Evolutionary conservation across 2,888 invertebrate genomes (phyloP), one percentile per base, ranked within the genome.

Genomic region (Linhomoeus sp.): DNA sequence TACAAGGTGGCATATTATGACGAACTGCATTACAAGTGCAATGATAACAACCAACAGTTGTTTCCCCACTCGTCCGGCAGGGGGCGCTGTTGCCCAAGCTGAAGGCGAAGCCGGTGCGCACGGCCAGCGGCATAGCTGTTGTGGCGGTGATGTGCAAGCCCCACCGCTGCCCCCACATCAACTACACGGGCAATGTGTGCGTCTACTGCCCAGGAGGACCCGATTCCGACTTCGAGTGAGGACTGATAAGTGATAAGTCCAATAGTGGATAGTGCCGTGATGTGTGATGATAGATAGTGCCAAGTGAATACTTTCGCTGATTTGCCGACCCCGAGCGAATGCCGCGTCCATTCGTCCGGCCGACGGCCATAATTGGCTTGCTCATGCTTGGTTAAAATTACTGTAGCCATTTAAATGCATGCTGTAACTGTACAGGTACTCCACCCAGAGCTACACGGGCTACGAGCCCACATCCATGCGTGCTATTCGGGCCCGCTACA

Each of bases 91-190:
- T 94, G 17, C 94, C 94, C 0, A 94, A 92, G 68, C 70, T 97
- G 47, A 80, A 85, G 54, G 72, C 71, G 14, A 72, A 72, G 53
- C 72, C 72, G 24, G 67, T 97, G 43, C 75, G 97, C 56, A 94
- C 97, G 19, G 97, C 97, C 1, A 90, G 90, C 64, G 88, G 90
- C 80, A 94, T 97, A 58, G 94, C 94, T 1, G 88, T 97, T 2
- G 94, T 97, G 0, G 97, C 97, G 1, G 90, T 97, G 0, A 97
- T 97, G 97, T 94, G 94, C 61, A 97, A 97, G 62, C 97, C 97
- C 0, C 97, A 97, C 65, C 76, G 54, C 59, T 97, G 97, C 68
- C 97, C 97, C 0, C 97, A 97, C 63, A 97, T 97, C 50, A 92
- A 84, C 63, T 86, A 92, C 75, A 97, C 97, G 1, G 94, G 94